Base-by-base conservation (phyloP, 2,888 invertebrate species). In the Parelbella ahira region DNA sequence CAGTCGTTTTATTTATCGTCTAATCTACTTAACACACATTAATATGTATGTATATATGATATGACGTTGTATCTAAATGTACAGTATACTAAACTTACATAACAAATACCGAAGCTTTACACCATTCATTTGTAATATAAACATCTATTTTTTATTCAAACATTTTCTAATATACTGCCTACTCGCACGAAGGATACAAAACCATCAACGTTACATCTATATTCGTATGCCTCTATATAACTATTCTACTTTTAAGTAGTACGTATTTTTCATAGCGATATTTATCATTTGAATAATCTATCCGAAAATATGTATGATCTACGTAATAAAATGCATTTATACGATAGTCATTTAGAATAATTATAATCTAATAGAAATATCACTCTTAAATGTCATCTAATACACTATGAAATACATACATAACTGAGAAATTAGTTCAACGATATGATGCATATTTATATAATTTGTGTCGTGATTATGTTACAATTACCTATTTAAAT, bases 221-320 rank as follows among this genome's bases (percentile, higher is more conserved):
- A 32, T 24, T 15, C 30, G 18, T 25, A 19, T 23, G 19, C 19
- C 29, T n/a, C n/a, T n/a, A n/a, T 28, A 41, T 33, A 19, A 23
- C 8, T 37, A 45, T 19, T 38, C 32, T 33, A 38, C 30, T 7
- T 8, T 44, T 30, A 47, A 25, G 33, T 47, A 48, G 43, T 48
- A 29, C 2, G 29, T 41, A 45, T 44, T 25, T 48, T 53, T 54
- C 53, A 58, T 51, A 62, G 56, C 55, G 48, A 55, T 45, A 58
- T 60, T 54, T 61, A 53, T 62, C 50, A 57, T 60, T 63, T 49
- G 54, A 68, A 75, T 64, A 73, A 68, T 74, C 80, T 81, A 82
- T 82, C 75, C 68, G 78, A 81, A 81, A 79, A 81, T 81, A 78
- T 73, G 60, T 54, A 63, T 64, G 60, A 43, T 58, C 60, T 71